Evolutionary conservation across 2,113 vertebrate genomes (phyloP), one percentile per base, ranked within the genome.

Genomic region (Hippocampus abdominalis): DNA sequence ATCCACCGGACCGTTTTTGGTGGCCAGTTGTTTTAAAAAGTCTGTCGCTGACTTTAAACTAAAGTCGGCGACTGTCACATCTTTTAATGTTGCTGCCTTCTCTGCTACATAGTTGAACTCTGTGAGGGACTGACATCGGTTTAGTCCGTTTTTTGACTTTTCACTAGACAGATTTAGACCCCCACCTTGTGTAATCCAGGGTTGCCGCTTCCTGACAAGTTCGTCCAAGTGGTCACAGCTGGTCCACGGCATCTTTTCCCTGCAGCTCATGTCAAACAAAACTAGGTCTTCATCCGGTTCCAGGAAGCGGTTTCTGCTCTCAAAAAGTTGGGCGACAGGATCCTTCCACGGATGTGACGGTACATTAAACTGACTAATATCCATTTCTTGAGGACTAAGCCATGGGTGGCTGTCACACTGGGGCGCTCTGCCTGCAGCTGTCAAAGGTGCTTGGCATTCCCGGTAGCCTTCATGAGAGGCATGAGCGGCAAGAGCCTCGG

Each of bases 1-100:
- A 87, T 99, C 95, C 87, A 97, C 61, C 12, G 96, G 94, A 64
- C 93, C 79, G 62, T 92, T 95, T 90, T 93, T 94, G 48, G 84
- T 77, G 2, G 88, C 87, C 74, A 91, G 92, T 70, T n/a, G 86
- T 70, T 88, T 86, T 0, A 93, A 89, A 86, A 91, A 89, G 9
- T 91, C 90, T 72, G 90, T 88, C 23, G 88, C 75, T 71, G 87
- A 79, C 82, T 93, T 89, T 59, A 90, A 88, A 86, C 68, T 75
- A 69, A 84, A 91, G 54, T 84, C 86, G 77, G 64, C 86, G 36
- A 83, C 49, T 70, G 84, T 89, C 68, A 80, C 62, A 72, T 73
- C 70, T 81, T 73, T 69, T 83, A 83, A 87, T 10, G 61, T 44
- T 68, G 76, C 76, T 2, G 42, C 76, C 88, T 90, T 89, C 73